Percentiles rank a stretch among this genome's conserved stretches.
Conservation (phyloP, 2,113 vertebrate species). For the Gallinago paraguaiae region DNA sequence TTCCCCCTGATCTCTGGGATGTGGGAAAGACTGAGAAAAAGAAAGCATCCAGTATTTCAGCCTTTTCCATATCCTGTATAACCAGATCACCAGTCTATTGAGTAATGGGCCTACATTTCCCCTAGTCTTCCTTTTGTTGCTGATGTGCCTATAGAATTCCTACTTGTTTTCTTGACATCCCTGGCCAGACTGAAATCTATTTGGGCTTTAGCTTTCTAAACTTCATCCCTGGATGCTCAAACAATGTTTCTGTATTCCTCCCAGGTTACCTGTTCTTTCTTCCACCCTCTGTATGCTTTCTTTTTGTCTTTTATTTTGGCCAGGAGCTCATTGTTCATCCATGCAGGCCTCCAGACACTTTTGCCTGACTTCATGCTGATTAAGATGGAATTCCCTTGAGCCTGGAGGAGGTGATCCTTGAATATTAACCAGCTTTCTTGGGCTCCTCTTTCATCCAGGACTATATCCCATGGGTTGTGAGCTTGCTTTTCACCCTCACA, state of each 20-base stretch:
- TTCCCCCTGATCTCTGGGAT: not conserved
- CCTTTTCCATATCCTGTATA: not conserved
- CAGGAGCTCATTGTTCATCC: not conserved
- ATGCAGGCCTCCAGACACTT: not conserved
- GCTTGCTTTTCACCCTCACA: not conserved
- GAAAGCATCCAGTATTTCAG: not conserved
- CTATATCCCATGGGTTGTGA: not conserved
- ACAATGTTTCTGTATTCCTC: not conserved
- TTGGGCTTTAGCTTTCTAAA: not conserved
- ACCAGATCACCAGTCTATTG: not conserved
- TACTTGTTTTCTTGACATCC: not conserved
- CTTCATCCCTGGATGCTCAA: not conserved
- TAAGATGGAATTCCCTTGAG: not conserved
- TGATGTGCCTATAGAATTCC: not conserved
- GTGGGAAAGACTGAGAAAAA: not conserved
- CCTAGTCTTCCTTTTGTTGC: not conserved
- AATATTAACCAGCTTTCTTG: not conserved
- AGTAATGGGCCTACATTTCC: not conserved
- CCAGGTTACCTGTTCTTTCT: not conserved
- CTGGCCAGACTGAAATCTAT: not conserved
- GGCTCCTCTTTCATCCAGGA: not conserved
- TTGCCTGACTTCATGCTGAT: not conserved
- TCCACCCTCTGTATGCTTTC: not conserved
- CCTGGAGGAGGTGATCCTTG: not conserved
- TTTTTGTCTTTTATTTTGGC: not conserved